These are phyloP conservation scores for Melieria crassipennis DNA, from an alignment of 2,888 invertebrate genomes.

Conservation along the genomic window DNA sequence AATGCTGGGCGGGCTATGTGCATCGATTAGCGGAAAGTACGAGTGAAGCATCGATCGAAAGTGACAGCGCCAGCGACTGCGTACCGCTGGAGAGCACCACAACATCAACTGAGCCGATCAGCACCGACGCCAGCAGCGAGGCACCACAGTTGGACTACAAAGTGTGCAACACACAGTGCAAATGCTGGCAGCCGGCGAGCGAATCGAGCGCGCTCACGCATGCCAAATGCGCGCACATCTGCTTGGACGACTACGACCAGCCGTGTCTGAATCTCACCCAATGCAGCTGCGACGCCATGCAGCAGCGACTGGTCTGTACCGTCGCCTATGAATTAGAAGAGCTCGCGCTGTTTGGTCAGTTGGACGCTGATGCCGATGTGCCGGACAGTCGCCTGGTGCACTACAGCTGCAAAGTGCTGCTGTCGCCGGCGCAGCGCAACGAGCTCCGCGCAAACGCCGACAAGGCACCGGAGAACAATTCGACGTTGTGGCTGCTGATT, in stretches of 20 bases:
- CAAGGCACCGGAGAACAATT: background rate
- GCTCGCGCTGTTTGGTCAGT: background rate
- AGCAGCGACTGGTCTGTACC: constrained; percentile 41
- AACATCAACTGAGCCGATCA: background rate
- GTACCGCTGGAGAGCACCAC: constrained; percentile 50
- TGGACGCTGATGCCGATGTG: background rate
- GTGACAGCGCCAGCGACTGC: constrained; percentile 47
- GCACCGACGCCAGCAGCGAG: background rate
- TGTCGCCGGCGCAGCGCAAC: constrained; percentile 24
- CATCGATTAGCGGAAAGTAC: constrained; percentile 59
- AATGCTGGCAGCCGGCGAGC: constrained; percentile 34
- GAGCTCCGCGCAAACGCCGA: background rate
- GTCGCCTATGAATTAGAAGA: background rate
- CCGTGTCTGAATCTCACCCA: constrained; percentile 47
- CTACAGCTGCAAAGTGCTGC: constrained; percentile 9
- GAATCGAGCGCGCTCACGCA: background rate
- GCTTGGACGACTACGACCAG: constrained; percentile 46
- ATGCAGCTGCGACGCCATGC: constrained; percentile 44
- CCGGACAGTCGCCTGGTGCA: background rate
- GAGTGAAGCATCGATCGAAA: constrained; percentile 55
- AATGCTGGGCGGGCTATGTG: constrained; percentile 63
- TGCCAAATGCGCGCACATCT: constrained; percentile 44
- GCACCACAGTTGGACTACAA: background rate
- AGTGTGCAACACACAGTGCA: constrained; percentile 22
- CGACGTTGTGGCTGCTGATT: too few relatives aligned